Evolutionary conservation across 2,113 vertebrate genomes (phyloP).

Genomic region (Lepus europaeus): DNA sequence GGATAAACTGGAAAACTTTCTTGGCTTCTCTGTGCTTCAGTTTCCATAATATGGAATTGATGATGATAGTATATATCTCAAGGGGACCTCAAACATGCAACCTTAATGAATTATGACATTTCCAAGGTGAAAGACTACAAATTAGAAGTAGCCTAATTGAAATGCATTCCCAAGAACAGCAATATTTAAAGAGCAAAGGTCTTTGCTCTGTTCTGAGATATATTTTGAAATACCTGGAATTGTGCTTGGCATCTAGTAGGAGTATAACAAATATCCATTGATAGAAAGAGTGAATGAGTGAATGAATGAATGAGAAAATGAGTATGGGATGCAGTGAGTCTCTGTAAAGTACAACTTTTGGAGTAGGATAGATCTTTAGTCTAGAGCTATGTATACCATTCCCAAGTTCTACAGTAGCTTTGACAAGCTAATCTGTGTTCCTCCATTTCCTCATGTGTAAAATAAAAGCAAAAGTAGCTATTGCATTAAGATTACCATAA

Average conservation of each 20-base stretch:
- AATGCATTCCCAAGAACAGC: not conserved
- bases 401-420: not conserved
- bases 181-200: accelerated
- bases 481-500: not conserved
- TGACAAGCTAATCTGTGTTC: not conserved
- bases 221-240: not conserved
- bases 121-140: not conserved
- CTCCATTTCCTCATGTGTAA: not conserved
- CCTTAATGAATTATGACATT: not conserved
- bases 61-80: not conserved
- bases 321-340: not conserved
- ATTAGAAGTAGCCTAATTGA: not conserved
- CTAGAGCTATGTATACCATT: not conserved
- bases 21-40: not conserved
- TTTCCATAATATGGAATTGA: conserved; percentile 7
- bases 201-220: not conserved
- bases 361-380: not conserved
- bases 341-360: not conserved
- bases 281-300: not conserved
- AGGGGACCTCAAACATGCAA: not conserved
- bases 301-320: not conserved
- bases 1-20: not conserved
- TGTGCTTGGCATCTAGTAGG: not conserved
- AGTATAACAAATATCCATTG: not conserved
- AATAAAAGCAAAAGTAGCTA: not conserved